Evolutionary conservation across 2,113 vertebrate genomes (phyloP).

Genomic region (Mesoclemmys tuberculata): DNA sequence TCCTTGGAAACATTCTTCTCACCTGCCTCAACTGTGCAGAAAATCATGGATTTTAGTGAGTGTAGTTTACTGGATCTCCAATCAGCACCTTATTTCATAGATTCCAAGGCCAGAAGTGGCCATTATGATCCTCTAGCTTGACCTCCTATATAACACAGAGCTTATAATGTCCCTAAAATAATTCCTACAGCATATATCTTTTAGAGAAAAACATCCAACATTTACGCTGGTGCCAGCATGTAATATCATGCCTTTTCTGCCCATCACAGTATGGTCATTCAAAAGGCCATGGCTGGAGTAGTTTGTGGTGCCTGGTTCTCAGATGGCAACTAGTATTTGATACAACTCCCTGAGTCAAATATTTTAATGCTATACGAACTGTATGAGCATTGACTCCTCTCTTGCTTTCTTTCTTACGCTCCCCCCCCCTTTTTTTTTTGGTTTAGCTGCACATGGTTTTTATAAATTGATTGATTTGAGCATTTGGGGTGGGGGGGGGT

Average conservation of each 20-base stretch:
- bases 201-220: neutral
- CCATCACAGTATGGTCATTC: neutral
- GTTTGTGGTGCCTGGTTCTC: neutral
- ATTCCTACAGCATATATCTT: neutral
- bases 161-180: neutral
- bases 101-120: too few species aligned
- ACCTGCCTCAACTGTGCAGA: neutral
- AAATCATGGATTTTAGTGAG: too few species aligned
- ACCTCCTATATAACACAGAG: too few species aligned
- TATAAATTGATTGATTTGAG: neutral
- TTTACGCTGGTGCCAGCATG: neutral
- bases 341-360: neutral
- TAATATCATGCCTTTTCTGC: neutral
- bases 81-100: neutral
- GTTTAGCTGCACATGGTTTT: neutral
- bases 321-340: neutral
- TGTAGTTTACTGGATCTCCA: neutral
- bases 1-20: neutral
- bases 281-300: neutral
- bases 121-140: too few species aligned
- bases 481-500: neutral
- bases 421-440: neutral
- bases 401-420: neutral
- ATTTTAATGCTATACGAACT: neutral
- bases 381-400: neutral